Base-by-base conservation (phyloP, 2,113 vertebrate genomes). In the Benitochromis conjunctus region DNA sequence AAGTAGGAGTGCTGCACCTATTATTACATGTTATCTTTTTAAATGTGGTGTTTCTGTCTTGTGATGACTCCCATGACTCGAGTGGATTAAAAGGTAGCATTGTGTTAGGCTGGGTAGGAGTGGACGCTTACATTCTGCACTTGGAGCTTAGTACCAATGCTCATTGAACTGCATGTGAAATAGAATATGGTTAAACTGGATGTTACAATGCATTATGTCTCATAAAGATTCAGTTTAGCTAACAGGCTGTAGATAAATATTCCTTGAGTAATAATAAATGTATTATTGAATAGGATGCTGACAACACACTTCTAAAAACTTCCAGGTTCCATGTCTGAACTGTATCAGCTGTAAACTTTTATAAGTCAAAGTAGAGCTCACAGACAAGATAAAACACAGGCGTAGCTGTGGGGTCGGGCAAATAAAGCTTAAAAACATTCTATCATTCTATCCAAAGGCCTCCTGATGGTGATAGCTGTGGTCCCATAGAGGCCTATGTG, bases 61-160 rank as follows among this genome's bases (percentile, higher is more conserved):
- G 81, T 94, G 91, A 90, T 74, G 84, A 87, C 83, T 93, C 92
- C 90, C 91, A 92, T 94, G 94, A 93, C 90, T 91, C 19, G 79
- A 82, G 84, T 83, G 85, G 86, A 92, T 93, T 90, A 91, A 90
- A 93, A 92, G 91, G 83, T 92, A 85, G 79, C 87, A 90, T 90
- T 94, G 92, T 93, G 83, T 91, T 51, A 60, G 4, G 18, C 56
- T 81, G 81, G 46, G 83, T 46, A 88, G 84, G 86, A 86, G 53
- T 66, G 48, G 85, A 91, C 46, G 19, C 46, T 69, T 76, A 54
- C 46, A 56, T 84, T 62, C 81, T 91, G 84, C 82, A 71, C 31
- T 8, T 79, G 69, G 56, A 85, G 38, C 43, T 79, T 76, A 77
- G 79, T 26, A 51, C 74, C 69, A 77, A 54, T 71, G 86, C 24